Conservation (phyloP, 2,113 vertebrate species). For the Ciconia maguari region DNA sequence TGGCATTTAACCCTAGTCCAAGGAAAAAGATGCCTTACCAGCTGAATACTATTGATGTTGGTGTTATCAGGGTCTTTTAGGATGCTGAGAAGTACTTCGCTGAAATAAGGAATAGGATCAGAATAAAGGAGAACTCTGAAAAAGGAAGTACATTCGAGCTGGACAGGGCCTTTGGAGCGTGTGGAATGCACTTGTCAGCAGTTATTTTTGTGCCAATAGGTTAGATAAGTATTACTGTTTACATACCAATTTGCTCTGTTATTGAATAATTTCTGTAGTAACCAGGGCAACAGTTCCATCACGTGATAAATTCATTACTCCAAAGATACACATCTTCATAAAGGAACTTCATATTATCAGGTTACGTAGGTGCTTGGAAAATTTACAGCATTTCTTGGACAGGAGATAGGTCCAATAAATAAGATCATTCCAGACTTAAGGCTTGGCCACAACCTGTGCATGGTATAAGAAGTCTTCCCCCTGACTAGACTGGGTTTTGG, state of each 20-base stretch:
- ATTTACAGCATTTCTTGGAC: not conserved
- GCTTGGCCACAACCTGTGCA: not conserved
- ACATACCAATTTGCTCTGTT: slow-evolving; percentile 68
- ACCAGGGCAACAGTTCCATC: slow-evolving; percentile 39
- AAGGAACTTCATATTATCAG: not conserved
- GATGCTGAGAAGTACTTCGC: not conserved
- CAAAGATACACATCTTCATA: slow-evolving; percentile 18
- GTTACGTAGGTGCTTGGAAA: not conserved
- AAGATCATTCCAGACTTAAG: not conserved
- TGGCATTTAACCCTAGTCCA: not conserved
- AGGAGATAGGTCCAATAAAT: not conserved
- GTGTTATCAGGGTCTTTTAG: not conserved
- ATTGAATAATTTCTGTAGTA: slow-evolving; percentile 52
- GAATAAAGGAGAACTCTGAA: not conserved
- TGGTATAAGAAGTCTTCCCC: not conserved
- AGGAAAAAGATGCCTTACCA: not conserved
- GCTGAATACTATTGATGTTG: not conserved
- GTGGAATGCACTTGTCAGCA: slow-evolving; percentile 66
- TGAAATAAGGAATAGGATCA: not conserved
- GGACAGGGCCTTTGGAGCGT: slow-evolving; percentile 30
- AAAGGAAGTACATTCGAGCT: not conserved
- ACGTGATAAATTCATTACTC: not conserved
- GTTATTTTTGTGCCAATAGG: slow-evolving; percentile 52
- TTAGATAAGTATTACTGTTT: slow-evolving; percentile 69
- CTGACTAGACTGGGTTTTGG: not conserved